Percentiles rank a stretch among this genome's conserved stretches.
Evolutionary conservation across 2,797 vertebrate species (phyloP).

Genomic region (Antrozous pallidus): DNA sequence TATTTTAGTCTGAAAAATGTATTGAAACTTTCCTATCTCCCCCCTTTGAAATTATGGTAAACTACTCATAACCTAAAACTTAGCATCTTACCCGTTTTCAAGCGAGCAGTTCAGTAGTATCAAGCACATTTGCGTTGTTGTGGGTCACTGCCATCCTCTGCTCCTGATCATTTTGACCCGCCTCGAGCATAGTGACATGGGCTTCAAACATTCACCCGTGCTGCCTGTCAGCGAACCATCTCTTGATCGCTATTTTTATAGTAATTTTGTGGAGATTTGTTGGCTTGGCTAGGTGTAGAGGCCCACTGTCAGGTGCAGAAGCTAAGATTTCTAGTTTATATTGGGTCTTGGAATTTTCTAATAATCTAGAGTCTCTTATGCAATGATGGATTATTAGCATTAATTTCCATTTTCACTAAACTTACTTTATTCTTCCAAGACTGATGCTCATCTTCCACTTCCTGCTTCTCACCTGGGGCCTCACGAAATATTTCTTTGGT

Average conservation of each 20-base stretch:
- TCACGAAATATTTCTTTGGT: neutral
- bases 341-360: neutral
- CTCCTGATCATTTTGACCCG: neutral
- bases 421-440: neutral
- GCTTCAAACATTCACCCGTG: neutral
- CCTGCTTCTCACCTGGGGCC: neutral
- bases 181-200: neutral
- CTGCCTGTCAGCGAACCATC: neutral
- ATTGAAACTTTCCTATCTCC: neutral
- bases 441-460: neutral
- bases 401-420: neutral
- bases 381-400: neutral
- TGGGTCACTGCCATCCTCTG: neutral
- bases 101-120: neutral
- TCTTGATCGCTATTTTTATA: neutral
- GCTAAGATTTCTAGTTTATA: slow-evolving; percentile 2
- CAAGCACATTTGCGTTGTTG: no score
- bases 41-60: neutral
- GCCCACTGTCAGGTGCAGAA: neutral
- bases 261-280: neutral
- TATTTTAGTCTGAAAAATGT: neutral
- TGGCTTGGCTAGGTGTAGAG: neutral
- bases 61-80: neutral
- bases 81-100: neutral
- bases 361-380: neutral